Conservation (phyloP, 2,888 invertebrate genomes). For the Eledona agricola region DNA sequence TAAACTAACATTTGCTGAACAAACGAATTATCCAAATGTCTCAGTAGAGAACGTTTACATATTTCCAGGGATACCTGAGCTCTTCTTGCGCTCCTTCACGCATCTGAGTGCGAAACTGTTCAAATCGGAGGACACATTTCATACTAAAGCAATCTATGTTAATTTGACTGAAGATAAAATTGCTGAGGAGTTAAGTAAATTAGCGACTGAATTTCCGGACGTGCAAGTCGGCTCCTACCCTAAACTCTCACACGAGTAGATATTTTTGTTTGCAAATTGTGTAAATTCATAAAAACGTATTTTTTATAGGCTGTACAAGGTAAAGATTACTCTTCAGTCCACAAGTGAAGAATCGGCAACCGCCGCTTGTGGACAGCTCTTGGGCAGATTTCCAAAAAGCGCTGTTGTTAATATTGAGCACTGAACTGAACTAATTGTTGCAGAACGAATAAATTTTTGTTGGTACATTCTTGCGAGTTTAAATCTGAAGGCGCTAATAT, state of each 20-base stretch:
- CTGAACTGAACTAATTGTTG: conserved; percentile 1
- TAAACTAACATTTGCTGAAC: conserved; percentile 59
- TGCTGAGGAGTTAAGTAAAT: conserved; percentile 57
- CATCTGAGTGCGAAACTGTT: conserved; percentile 58
- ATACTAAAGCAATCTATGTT: conserved; percentile 61
- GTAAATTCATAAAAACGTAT: conserved; percentile 10
- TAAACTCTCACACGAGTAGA: conserved; percentile 61
- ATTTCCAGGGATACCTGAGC: conserved; percentile 75
- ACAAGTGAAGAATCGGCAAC: conserved; percentile 54
- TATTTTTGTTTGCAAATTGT: conserved; percentile 38
- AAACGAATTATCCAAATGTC: conserved; percentile 62
- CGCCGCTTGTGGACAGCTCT: conserved; percentile 60
- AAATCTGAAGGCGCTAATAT: no score
- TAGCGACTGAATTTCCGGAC: conserved; percentile 62
- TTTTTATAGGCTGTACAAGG: conserved; percentile 62
- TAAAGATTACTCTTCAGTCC: conserved; percentile 65
- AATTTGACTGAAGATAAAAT: conserved; percentile 63
- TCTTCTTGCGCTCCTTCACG: conserved; percentile 61
- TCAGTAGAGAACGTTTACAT: conserved; percentile 71
- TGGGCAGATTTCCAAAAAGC: conserved; percentile 53
- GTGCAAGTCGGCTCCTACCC: conserved; percentile 68
- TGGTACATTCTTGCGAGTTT: not conserved
- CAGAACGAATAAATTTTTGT: not conserved
- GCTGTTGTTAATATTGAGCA: conserved; percentile 43
- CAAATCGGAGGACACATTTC: conserved; percentile 56